A percentile compares a stretch with the other conserved stretches of the same genome.
Conservation (phyloP, 1,140 invertebrate genomes). For the Drosophila varians region DNA sequence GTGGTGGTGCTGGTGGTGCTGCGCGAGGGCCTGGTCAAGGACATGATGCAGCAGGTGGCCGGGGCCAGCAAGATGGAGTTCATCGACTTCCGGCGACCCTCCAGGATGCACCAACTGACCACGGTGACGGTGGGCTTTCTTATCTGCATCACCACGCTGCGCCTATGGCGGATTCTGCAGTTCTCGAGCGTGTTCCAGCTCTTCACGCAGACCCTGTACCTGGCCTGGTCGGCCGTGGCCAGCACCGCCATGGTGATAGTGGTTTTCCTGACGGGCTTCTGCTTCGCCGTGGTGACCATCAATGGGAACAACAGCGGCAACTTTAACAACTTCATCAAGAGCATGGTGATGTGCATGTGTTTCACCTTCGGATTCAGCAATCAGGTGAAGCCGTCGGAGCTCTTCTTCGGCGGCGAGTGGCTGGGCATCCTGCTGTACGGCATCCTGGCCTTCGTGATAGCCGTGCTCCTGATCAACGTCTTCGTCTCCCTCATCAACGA, state of each 20-base stretch:
- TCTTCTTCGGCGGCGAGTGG: constrained; percentile 40
- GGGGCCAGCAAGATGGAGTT: constrained; percentile 56
- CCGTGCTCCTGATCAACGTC: constrained; percentile 54
- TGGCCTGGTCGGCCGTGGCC: constrained; percentile 33
- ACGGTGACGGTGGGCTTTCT: constrained; percentile 47
- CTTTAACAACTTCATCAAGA: constrained; percentile 38
- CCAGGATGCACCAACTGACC: constrained; percentile 22
- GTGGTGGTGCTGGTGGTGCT: constrained; percentile 34
- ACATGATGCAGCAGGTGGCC: constrained; percentile 40
- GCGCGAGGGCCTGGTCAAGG: constrained; percentile 26
- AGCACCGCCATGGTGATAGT: constrained; percentile 46
- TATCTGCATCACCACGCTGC: constrained; percentile 52
- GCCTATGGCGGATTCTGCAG: constrained; percentile 62
- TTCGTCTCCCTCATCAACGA: constrained; percentile 60
- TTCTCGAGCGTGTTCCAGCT: constrained; percentile 58
- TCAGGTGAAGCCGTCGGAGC: constrained; percentile 38
- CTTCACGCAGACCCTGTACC: constrained; percentile 50
- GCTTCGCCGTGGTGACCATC: constrained; percentile 40
- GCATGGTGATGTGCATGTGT: constrained; percentile 47
- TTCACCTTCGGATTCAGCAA: constrained; percentile 62
- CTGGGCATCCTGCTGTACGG: constrained; percentile 54
- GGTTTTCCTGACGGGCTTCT: constrained; percentile 53
- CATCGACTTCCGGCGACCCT: constrained; percentile 48
- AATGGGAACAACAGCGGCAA: constrained; percentile 58
- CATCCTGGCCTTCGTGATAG: constrained; percentile 50